Evolutionary conservation across 1,140 invertebrate species (phyloP).

Genomic region (Lucilia sericata): DNA sequence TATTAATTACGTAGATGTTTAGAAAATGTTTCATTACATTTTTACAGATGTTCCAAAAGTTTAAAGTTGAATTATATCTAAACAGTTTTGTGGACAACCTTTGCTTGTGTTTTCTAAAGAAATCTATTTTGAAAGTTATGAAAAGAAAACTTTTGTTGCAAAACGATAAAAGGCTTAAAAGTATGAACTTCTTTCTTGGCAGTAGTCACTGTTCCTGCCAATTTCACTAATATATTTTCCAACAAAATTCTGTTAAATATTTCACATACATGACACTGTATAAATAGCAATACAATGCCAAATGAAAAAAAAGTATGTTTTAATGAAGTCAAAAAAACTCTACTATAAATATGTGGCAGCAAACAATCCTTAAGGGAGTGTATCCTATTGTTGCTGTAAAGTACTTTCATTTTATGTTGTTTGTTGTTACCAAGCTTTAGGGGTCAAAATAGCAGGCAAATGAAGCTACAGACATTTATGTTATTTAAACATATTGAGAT

Average conservation of each 20-base stretch:
- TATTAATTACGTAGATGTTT: too few relatives aligned
- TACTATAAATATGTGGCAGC: not conserved
- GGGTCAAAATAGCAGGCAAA: not conserved
- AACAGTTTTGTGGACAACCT: too few relatives aligned
- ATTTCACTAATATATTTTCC: too few relatives aligned
- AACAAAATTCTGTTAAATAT: not conserved
- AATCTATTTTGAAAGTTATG: too few relatives aligned
- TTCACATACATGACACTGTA: not conserved
- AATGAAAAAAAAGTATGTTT: not conserved
- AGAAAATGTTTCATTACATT: too few relatives aligned
- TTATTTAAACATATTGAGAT: not conserved
- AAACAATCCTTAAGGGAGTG: slow-evolving; percentile 14
- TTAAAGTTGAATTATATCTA: too few relatives aligned
- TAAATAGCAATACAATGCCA: not conserved
- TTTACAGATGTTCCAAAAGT: too few relatives aligned
- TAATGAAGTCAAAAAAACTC: not conserved
- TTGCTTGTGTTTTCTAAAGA: too few relatives aligned
- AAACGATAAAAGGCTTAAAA: too few relatives aligned
- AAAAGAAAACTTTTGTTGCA: too few relatives aligned
- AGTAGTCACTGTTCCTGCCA: too few relatives aligned
- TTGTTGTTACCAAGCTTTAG: not conserved
- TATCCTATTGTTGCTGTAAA: not conserved
- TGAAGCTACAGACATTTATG: not conserved
- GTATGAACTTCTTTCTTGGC: too few relatives aligned
- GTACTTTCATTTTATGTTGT: not conserved